phyloP scores from a whole-genome alignment of 2,888 invertebrate species.

The Aspidiotus destructor region DNA sequence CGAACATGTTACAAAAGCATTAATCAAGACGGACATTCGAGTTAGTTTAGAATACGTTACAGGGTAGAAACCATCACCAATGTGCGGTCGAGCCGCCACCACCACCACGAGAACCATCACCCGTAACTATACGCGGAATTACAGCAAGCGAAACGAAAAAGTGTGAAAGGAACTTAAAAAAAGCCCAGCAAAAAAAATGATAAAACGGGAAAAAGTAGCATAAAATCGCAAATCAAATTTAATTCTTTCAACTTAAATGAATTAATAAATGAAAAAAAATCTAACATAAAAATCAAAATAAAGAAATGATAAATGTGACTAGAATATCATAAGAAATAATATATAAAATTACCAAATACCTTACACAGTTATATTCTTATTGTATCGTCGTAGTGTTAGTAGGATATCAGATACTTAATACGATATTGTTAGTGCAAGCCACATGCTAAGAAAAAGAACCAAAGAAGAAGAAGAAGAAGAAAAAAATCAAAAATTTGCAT shows the following conservation, averaged over 20 bases:
- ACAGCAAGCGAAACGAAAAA: slow-evolving; percentile 1
- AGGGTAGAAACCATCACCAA: no score
- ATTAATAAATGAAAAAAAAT: slow-evolving; percentile 14
- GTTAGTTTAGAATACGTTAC: no score
- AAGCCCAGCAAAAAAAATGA: slow-evolving; percentile 14
- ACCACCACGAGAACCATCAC: no score
- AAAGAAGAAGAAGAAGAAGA: slow-evolving; percentile 6
- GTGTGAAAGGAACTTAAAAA: slow-evolving; percentile 5
- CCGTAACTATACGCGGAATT: no score
- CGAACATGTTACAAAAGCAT: no score
- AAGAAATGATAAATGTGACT: neutral
- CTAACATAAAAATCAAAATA: slow-evolving; percentile 24
- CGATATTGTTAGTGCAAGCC: slow-evolving; percentile 26
- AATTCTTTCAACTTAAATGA: slow-evolving; percentile 23
- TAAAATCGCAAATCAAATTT: slow-evolving; percentile 32
- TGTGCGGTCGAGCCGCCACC: no score
- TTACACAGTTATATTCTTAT: neutral
- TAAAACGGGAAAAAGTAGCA: slow-evolving; percentile 14
- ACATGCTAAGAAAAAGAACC: slow-evolving; percentile 16
- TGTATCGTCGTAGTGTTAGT: slow-evolving; percentile 16
- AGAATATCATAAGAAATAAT: slow-evolving; percentile 23
- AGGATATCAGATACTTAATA: slow-evolving; percentile 29
- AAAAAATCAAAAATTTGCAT: slow-evolving; percentile 3
- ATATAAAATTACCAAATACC: slow-evolving; percentile 20
- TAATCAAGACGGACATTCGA: no score